These are phyloP conservation scores for Calliphora vicina DNA, from an alignment of 1,140 invertebrate species.

Conservation along the genomic window DNA sequence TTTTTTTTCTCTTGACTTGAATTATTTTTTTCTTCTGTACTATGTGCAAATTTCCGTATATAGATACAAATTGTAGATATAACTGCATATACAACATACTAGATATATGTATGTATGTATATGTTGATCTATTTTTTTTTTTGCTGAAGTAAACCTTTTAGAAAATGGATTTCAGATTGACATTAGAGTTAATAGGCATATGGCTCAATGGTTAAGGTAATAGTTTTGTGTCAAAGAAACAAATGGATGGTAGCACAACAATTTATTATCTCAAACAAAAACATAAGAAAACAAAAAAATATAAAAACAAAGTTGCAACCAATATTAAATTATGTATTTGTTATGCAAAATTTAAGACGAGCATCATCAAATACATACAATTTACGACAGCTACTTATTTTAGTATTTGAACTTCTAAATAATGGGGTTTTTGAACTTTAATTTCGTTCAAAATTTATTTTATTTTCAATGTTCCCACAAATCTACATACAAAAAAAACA, in stretches of 20 bases:
- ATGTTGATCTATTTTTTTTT: background rate
- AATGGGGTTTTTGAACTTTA: background rate
- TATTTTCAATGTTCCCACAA: background rate
- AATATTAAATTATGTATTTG: background rate
- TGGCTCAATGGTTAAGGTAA: slow-evolving; percentile 8
- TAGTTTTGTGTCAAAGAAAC: slow-evolving; percentile 6
- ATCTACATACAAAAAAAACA: background rate
- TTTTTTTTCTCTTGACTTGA: background rate
- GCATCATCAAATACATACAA: background rate
- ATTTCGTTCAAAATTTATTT: background rate
- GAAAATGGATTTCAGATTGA: slow-evolving; percentile 16
- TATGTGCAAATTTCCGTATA: background rate
- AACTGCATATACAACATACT: no score
- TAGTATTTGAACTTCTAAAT: no score
- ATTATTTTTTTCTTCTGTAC: background rate
- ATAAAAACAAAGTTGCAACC: no score
- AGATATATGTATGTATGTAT: background rate
- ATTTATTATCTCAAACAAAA: background rate
- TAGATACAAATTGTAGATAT: background rate
- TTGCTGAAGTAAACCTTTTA: background rate
- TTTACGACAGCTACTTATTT: no score
- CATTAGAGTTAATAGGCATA: slow-evolving; percentile 16
- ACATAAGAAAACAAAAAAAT: background rate
- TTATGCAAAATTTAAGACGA: background rate
- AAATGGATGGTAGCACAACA: background rate